A percentile compares a stretch with the other conserved stretches of the same genome.
These are phyloP conservation scores for Radopholus similis DNA, from an alignment of 1,140 invertebrate species.

Conservation along the genomic window DNA sequence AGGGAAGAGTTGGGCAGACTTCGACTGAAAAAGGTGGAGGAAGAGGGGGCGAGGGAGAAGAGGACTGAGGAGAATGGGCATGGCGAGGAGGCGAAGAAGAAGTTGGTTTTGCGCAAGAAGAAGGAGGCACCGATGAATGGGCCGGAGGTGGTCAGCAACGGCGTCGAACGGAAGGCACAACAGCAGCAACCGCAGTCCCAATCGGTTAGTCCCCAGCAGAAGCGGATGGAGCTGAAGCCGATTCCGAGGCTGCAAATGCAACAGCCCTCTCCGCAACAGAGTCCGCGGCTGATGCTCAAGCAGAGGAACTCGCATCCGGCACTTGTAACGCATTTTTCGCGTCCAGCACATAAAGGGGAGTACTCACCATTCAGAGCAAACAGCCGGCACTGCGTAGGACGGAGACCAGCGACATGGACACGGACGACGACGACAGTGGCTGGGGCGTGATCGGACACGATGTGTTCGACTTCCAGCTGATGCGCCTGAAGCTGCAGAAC, in stretches of 20 bases:
- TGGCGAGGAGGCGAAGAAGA: no score
- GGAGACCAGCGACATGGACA: neutral
- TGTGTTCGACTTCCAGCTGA: conserved; percentile 37
- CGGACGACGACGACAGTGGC: conserved; percentile 22
- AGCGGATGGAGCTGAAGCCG: no score
- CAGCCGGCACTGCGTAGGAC: conserved; percentile 1
- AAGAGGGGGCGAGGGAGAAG: neutral
- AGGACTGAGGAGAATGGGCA: no score
- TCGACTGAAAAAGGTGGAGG: neutral
- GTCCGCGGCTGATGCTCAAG: neutral
- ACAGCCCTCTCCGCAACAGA: neutral
- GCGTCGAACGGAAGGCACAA: no score
- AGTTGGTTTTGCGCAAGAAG: no score
- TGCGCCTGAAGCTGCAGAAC: conserved; percentile 27
- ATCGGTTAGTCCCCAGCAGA: no score
- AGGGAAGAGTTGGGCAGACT: neutral
- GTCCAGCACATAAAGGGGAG: no score
- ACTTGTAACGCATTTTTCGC: no score
- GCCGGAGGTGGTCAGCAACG: no score
- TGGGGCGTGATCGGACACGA: conserved; percentile 20
- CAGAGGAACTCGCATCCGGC: neutral
- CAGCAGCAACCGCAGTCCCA: no score
- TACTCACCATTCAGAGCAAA: no score
- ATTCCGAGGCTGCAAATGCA: neutral
- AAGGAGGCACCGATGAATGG: no score